Evolutionary conservation across 2,888 invertebrate genomes (phyloP).

Genomic region (Calliphora vomitoria): DNA sequence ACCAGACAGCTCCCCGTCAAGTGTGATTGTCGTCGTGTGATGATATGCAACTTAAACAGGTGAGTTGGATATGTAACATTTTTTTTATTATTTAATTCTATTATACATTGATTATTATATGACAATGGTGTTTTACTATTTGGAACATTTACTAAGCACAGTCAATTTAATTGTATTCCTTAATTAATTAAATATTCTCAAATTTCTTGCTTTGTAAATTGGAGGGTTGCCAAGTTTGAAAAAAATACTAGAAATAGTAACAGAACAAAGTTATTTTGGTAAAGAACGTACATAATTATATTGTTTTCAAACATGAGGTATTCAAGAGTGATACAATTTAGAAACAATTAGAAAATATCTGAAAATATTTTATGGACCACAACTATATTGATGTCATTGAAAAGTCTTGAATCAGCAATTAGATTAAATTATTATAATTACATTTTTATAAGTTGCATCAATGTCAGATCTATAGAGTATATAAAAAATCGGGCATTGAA

Average conservation of each 20-base stretch:
- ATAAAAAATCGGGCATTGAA: too few relatives aligned
- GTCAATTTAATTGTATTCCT: constrained; percentile 14
- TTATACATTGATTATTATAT: not conserved
- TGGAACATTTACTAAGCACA: not conserved
- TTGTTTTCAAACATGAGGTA: too few relatives aligned
- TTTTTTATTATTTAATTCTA: not conserved
- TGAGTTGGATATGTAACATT: constrained; percentile 75
- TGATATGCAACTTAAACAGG: constrained; percentile 84
- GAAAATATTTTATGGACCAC: too few relatives aligned
- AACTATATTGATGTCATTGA: too few relatives aligned
- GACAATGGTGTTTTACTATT: not conserved
- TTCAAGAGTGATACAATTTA: too few relatives aligned
- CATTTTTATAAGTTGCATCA: too few relatives aligned
- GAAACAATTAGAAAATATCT: too few relatives aligned
- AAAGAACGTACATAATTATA: too few relatives aligned
- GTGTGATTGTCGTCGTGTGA: constrained; percentile 83
- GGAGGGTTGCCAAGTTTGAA: not conserved
- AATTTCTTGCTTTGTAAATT: not conserved
- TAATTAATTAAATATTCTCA: constrained; percentile 2
- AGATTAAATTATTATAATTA: too few relatives aligned
- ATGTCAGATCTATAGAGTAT: too few relatives aligned
- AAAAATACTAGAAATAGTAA: not conserved
- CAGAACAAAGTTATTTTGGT: too few relatives aligned
- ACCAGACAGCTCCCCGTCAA: constrained; percentile 77
- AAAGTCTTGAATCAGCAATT: too few relatives aligned